Percentiles rank a stretch among this genome's conserved stretches.
phyloP scores from a whole-genome alignment of 2,797 vertebrate genomes.

The Macroramphosus scolopax region DNA sequence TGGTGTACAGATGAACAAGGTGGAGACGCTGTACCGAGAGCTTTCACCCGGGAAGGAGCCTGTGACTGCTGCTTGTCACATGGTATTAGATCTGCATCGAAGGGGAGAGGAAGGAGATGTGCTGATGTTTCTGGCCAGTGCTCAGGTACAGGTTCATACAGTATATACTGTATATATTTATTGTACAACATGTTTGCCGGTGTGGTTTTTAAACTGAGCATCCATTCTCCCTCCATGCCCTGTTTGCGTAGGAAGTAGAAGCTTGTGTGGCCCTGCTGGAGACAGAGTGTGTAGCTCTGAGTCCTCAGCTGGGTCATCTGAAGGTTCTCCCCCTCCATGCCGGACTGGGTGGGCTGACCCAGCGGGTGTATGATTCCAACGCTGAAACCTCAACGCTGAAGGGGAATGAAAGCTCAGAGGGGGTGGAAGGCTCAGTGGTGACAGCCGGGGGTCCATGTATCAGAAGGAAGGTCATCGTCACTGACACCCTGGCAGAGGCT shows the following conservation, averaged over 20 bases:
- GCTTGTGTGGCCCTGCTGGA: constrained; percentile 79
- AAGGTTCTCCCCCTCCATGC: constrained; percentile 81
- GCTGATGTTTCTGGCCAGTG: constrained; percentile 87
- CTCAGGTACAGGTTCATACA: constrained; percentile 79
- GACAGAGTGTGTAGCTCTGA: constrained; percentile 76
- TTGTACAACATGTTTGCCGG: too few species aligned
- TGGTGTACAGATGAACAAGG: neutral
- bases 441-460: constrained; percentile 12
- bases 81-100: constrained; percentile 86
- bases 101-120: constrained; percentile 83
- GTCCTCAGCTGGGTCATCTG: constrained; percentile 75
- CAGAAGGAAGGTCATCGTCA: constrained; percentile 80
- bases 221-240: neutral
- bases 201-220: neutral
- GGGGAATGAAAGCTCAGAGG: neutral
- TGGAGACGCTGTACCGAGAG: constrained; percentile 79
- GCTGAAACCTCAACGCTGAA: constrained; percentile 9
- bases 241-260: constrained; percentile 77
- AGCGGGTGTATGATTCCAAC: constrained; percentile 81
- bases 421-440: neutral
- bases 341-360: constrained; percentile 64
- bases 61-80: constrained; percentile 79
- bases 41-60: constrained; percentile 56
- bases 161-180: too few species aligned
- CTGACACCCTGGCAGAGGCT: constrained; percentile 83